Evolutionary conservation across 2,797 vertebrate genomes (phyloP).

Genomic region (Sebastes matsubarae): DNA sequence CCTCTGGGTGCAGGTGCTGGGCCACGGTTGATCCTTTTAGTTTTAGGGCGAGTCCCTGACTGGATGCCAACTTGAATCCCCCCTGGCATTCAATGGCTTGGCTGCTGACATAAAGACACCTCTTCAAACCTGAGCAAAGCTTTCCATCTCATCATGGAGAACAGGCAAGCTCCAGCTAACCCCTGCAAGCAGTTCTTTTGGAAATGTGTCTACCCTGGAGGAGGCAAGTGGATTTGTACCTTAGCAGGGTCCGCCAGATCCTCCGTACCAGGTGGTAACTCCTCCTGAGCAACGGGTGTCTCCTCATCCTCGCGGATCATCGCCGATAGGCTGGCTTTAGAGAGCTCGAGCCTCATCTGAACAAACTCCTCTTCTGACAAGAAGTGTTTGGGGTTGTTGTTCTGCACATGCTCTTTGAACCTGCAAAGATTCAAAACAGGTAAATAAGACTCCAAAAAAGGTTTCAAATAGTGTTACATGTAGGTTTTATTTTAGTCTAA

Average conservation of each 20-base stretch:
- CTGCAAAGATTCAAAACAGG: constrained; percentile 65
- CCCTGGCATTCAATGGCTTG: constrained; percentile 78
- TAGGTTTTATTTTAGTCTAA: not conserved
- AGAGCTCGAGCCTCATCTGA: constrained; percentile 91
- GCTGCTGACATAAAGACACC: constrained; percentile 86
- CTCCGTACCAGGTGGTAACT: constrained; percentile 90
- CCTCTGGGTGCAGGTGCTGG: constrained; percentile 75
- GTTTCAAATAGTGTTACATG: not conserved
- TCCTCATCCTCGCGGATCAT: constrained; percentile 85
- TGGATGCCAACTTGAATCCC: constrained; percentile 82
- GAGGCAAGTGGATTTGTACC: constrained; percentile 74
- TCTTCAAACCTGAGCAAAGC: constrained; percentile 81
- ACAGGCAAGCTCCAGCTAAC: constrained; percentile 68
- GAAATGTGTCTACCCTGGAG: constrained; percentile 10
- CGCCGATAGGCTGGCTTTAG: constrained; percentile 81
- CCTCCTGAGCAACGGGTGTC: constrained; percentile 76
- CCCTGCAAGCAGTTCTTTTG: constrained; percentile 54
- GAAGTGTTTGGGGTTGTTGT: constrained; percentile 93
- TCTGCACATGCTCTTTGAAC: constrained; percentile 97
- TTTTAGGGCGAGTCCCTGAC: constrained; percentile 76
- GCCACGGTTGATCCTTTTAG: constrained; percentile 75
- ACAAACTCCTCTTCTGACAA: constrained; percentile 94
- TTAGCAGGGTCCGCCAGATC: constrained; percentile 97
- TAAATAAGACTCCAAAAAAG: not conserved
- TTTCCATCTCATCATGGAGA: constrained; percentile 69